phyloP scores from a whole-genome alignment of 2,113 vertebrate genomes.

The Coptodon rendalli region DNA sequence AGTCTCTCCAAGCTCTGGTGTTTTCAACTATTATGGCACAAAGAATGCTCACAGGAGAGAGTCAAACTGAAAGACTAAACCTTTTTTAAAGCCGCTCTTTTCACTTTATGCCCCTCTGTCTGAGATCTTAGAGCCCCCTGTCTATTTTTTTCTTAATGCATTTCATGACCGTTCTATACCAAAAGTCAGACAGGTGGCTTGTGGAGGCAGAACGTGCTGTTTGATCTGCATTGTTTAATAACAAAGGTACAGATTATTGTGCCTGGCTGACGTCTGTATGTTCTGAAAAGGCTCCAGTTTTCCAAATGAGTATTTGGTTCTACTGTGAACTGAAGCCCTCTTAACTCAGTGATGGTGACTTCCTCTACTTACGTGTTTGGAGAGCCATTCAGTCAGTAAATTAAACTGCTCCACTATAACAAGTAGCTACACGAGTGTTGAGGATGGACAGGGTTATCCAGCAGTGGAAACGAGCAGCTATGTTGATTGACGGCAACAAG shows the following conservation, averaged over 20 bases:
- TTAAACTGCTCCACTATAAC: conserved; percentile 4
- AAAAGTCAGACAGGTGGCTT: background rate
- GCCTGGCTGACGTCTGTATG: conserved; percentile 9
- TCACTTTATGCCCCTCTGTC: background rate
- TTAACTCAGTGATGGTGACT: conserved; percentile 49
- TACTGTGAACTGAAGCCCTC: conserved; percentile 26
- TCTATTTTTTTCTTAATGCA: background rate
- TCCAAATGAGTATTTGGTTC: conserved; percentile 35
- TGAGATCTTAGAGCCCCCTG: background rate
- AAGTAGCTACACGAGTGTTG: background rate
- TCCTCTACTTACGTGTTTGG: conserved; percentile 49
- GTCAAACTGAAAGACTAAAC: background rate
- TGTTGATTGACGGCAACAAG: conserved; percentile 46
- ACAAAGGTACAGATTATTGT: background rate
- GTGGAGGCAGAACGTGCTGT: background rate
- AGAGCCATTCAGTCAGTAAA: conserved; percentile 32
- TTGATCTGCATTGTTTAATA: background rate
- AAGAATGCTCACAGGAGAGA: background rate
- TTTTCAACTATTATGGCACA: background rate
- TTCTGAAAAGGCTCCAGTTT: conserved; percentile 14
- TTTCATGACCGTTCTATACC: background rate
- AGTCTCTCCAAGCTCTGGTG: background rate
- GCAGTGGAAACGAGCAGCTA: conserved; percentile 36
- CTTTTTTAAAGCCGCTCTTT: background rate
- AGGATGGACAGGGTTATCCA: conserved; percentile 5